Conservation (phyloP, 2,797 vertebrate genomes). For the Neopelma chrysocephalum region DNA sequence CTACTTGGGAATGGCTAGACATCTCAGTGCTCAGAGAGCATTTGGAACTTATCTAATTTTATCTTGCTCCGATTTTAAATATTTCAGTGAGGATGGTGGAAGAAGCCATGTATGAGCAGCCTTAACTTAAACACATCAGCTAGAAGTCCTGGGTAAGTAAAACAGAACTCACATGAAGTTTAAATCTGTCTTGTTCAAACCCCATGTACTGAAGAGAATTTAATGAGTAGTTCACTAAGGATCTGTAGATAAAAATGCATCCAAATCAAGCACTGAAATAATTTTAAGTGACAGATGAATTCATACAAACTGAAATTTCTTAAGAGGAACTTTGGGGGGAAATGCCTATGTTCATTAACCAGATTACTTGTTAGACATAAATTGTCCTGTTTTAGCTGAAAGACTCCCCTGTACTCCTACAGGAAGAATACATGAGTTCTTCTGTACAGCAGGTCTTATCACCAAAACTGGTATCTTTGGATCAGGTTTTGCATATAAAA, state of each 20-base stretch:
- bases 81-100: not conserved
- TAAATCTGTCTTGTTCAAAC: not conserved
- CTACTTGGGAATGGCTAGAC: not conserved
- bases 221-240: not conserved
- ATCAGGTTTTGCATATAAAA: conserved; percentile 32
- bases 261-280: not conserved
- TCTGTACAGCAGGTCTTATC: not conserved
- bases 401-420: not conserved
- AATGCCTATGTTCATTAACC: not conserved
- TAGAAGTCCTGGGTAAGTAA: not conserved
- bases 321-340: not conserved
- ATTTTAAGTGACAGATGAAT: not conserved
- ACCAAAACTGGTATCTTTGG: not conserved
- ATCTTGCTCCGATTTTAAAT: not conserved
- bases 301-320: not conserved
- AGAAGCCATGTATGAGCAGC: not conserved
- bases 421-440: not conserved
- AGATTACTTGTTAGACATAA: not conserved
- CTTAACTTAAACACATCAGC: not conserved
- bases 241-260: not conserved
- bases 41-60: not conserved
- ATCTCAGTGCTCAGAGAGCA: not conserved
- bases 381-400: not conserved
- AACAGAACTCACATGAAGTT: not conserved
- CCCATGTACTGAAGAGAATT: not conserved